phyloP scores from a whole-genome alignment of 2,797 vertebrate species.

The Dromococcyx pavoninus region DNA sequence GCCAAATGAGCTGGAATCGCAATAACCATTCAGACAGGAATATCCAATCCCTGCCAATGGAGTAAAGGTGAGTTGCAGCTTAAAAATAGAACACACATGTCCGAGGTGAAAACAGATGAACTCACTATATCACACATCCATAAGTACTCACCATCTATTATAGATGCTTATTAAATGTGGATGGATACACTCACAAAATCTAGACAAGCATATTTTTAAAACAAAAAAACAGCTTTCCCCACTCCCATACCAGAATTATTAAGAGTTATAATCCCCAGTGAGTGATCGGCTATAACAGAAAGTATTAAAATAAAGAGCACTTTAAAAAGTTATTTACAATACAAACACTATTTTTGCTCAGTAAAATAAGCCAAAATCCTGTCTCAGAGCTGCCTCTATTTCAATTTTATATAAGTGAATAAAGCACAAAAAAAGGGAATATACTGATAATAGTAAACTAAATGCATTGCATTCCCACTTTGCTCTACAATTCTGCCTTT shows the following conservation, averaged over 20 bases:
- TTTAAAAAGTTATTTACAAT: conserved; percentile 36
- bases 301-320: conserved; percentile 26
- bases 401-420: background rate
- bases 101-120: background rate
- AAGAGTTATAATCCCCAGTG: background rate
- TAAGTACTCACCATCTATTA: background rate
- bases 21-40: background rate
- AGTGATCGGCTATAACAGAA: conserved; percentile 9
- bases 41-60: background rate
- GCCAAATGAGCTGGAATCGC: background rate
- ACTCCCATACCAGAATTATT: background rate
- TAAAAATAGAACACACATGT: background rate
- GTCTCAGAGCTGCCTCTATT: background rate
- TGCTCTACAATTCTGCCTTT: background rate
- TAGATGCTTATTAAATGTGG: background rate
- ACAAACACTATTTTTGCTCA: background rate
- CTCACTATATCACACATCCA: background rate
- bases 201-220: background rate
- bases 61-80: background rate
- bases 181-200: background rate
- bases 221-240: background rate
- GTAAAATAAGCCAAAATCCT: background rate
- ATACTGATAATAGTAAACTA: background rate
- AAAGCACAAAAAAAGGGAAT: background rate
- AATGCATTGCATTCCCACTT: background rate